Evolutionary conservation across 2,797 vertebrate genomes (phyloP).

Genomic region (Anguilla obscura): DNA sequence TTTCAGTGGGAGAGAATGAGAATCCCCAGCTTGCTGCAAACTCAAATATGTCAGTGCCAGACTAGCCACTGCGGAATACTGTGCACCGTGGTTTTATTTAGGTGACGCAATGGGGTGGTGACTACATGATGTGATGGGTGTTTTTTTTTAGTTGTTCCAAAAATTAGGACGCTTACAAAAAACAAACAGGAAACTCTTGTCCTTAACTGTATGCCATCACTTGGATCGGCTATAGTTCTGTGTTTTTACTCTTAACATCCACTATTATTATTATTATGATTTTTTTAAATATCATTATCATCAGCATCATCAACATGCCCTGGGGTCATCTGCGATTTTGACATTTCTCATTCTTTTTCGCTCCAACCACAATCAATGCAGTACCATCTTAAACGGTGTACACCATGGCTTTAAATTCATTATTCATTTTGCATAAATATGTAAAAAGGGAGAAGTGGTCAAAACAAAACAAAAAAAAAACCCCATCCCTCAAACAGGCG

Average conservation of each 20-base stretch:
- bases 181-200: too few species aligned
- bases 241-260: neutral
- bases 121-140: neutral
- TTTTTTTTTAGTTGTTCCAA: neutral
- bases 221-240: neutral
- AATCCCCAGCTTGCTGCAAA: constrained; percentile 45
- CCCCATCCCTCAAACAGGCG: neutral
- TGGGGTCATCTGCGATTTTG: too few species aligned
- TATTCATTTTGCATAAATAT: too few species aligned
- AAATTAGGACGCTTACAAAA: neutral
- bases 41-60: constrained; percentile 30
- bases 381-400: too few species aligned
- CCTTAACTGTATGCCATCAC: neutral
- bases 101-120: neutral
- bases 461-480: neutral
- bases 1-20: neutral
- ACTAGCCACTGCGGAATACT: constrained; percentile 12
- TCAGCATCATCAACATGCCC: too few species aligned
- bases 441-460: too few species aligned
- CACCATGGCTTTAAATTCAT: neutral
- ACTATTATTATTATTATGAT: too few species aligned
- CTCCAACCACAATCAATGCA: too few species aligned
- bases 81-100: neutral
- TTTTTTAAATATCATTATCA: too few species aligned
- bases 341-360: too few species aligned